These are phyloP conservation scores for Nasonia vitripennis DNA, from an alignment of 1,140 invertebrate species.

Conservation along the genomic window DNA sequence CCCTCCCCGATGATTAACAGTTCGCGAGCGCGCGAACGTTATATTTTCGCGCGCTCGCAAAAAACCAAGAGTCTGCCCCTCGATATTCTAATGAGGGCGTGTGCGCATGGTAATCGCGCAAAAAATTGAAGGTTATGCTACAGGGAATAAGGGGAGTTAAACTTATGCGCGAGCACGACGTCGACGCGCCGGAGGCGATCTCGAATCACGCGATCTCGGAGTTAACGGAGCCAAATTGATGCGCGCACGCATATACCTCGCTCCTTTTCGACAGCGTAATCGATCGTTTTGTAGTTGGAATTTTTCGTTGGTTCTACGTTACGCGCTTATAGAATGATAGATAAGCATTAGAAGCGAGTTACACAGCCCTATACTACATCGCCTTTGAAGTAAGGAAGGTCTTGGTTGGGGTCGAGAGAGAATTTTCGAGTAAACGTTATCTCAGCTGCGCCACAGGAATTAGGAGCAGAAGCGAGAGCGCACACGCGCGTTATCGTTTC, in stretches of 20 bases:
- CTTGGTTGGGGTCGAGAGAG: too few species aligned
- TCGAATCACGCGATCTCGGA: conserved; percentile 59
- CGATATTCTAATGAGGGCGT: conserved; percentile 51
- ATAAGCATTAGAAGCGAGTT: neutral
- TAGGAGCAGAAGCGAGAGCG: conserved; percentile 24
- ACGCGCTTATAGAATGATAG: too few species aligned
- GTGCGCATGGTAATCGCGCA: neutral
- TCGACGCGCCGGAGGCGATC: conserved; percentile 43
- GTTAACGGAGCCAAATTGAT: conserved; percentile 62
- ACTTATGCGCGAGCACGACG: conserved; percentile 56
- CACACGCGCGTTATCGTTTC: conserved; percentile 61
- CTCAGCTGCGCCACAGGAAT: neutral
- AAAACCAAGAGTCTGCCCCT: conserved; percentile 41
- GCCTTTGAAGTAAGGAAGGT: too few species aligned
- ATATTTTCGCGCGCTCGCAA: conserved; percentile 51
- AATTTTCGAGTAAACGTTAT: conserved; percentile 50
- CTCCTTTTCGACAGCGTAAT: neutral
- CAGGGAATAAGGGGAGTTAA: neutral
- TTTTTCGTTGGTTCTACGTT: too few species aligned
- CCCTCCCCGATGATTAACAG: conserved; percentile 43
- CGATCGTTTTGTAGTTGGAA: neutral
- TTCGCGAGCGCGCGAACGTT: conserved; percentile 45
- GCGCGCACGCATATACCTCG: neutral
- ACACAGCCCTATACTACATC: too few species aligned
- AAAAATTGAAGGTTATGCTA: conserved; percentile 30